phyloP scores from a whole-genome alignment of 2,797 vertebrate genomes.

The Melanotaenia trifasciata region DNA sequence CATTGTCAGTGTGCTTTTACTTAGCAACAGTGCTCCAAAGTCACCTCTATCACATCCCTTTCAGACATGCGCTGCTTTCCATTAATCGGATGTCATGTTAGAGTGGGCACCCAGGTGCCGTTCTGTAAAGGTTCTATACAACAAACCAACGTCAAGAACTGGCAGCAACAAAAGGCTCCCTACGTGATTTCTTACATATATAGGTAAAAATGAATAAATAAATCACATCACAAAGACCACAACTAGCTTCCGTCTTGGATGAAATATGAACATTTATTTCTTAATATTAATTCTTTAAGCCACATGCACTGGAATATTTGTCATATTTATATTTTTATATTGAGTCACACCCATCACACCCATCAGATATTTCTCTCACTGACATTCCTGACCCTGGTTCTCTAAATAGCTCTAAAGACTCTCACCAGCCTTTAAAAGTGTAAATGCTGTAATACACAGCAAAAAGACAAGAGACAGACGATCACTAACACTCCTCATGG shows the following conservation, averaged over 20 bases:
- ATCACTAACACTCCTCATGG: too few species aligned
- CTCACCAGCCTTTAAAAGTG: too few species aligned
- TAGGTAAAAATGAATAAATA: background rate
- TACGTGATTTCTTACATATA: background rate
- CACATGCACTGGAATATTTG: too few species aligned
- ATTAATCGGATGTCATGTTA: background rate
- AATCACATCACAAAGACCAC: background rate
- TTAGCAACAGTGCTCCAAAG: background rate
- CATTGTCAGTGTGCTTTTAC: background rate
- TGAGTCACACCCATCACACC: too few species aligned
- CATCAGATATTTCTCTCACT: too few species aligned
- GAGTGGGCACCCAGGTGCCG: background rate
- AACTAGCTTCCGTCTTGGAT: background rate
- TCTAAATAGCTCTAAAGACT: too few species aligned
- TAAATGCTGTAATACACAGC: too few species aligned
- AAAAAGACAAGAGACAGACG: too few species aligned
- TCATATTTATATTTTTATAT: too few species aligned
- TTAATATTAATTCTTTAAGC: too few species aligned
- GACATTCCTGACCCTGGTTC: too few species aligned
- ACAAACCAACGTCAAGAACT: background rate
- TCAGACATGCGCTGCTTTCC: background rate
- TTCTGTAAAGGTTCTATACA: background rate
- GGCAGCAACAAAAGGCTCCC: background rate
- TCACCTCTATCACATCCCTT: conserved; percentile 8
- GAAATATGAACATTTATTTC: background rate